Base-by-base conservation (phyloP, 2,113 vertebrate species). In the Eptatretus burgeri region DNA sequence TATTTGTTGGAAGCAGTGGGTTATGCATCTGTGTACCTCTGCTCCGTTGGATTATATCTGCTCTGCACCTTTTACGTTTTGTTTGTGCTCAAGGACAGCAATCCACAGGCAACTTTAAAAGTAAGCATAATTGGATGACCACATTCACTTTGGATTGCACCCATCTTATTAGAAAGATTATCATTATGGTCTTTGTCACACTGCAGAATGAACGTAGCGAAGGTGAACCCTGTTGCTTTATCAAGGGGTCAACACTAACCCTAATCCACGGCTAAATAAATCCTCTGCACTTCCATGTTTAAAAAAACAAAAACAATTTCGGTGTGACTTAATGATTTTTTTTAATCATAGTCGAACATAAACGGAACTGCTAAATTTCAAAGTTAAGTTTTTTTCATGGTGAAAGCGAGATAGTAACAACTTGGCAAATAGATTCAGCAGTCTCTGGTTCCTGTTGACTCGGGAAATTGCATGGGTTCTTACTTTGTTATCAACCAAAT, bases 1-100 rank as follows among this genome's bases (percentile, higher is more conserved):
- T 20, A 60, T 20, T 17, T 60, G 56, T 20, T 60, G n/a, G n/a
- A 60, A 12, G 56, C 56, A 20, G 20, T 60, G 11, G 56, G 56
- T 11, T 60, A 60, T 20, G 56, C 56, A 60, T 60, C 11, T 20
- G 56, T 60, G 56, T 60, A 60, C 56, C 56, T 60, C 9, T 60
- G 56, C 56, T n/a, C 20, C n/a, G 10, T n/a, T 20, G n/a, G n/a
- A 10, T 17, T 60, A n/a, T 20, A 17, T n/a, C n/a, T 60, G 56
- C 56, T 60, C 56, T 60, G 56, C 20, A 60, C 20, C 56, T 17
- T 60, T 20, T 60, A 60, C 56, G 11, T 60, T 10, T n/a, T 20
- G 2, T 60, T n/a, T 20, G 2, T 60, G n/a, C 56, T 60, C 13
- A 20, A 60, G 56, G 56, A 60, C 9, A 60, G n/a, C 20, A 60